These are phyloP conservation scores for Apomyelois bistriatella DNA, from an alignment of 2,888 invertebrate species.

Conservation along the genomic window DNA sequence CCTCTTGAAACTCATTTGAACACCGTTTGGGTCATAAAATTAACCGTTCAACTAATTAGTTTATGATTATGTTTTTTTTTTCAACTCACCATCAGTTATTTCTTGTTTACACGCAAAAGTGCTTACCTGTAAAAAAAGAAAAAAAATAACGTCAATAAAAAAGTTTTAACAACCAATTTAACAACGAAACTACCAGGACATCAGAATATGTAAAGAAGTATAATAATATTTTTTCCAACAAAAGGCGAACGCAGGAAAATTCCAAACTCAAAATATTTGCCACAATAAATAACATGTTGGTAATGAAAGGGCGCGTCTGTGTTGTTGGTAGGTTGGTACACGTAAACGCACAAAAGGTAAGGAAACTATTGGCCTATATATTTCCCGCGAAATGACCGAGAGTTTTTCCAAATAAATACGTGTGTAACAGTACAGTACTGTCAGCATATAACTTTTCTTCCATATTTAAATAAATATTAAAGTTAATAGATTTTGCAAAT, in stretches of 20 bases:
- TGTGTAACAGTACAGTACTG: slow-evolving; percentile 22
- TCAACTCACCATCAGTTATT: slow-evolving; percentile 29
- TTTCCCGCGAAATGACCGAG: slow-evolving; percentile 47
- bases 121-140: slow-evolving; percentile 54
- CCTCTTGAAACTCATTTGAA: slow-evolving; percentile 12
- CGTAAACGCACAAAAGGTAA: slow-evolving; percentile 25
- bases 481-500: too few species aligned
- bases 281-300: slow-evolving; percentile 40
- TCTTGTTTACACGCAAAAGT: slow-evolving; percentile 32
- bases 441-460: slow-evolving; percentile 27
- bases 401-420: slow-evolving; percentile 48
- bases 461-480: too few species aligned
- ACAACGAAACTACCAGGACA: slow-evolving; percentile 25
- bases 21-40: background rate
- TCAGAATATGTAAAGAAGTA: slow-evolving; percentile 35
- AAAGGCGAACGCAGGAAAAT: slow-evolving; percentile 19
- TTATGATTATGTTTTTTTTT: background rate
- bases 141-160: slow-evolving; percentile 20
- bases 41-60: slow-evolving; percentile 8
- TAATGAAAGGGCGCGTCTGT: slow-evolving; percentile 44
- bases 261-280: slow-evolving; percentile 26
- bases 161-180: slow-evolving; percentile 15
- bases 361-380: slow-evolving; percentile 46
- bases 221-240: slow-evolving; percentile 36
- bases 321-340: slow-evolving; percentile 16